These are phyloP conservation scores for Autographa gamma DNA, from an alignment of 2,888 invertebrate species.

Conservation along the genomic window DNA sequence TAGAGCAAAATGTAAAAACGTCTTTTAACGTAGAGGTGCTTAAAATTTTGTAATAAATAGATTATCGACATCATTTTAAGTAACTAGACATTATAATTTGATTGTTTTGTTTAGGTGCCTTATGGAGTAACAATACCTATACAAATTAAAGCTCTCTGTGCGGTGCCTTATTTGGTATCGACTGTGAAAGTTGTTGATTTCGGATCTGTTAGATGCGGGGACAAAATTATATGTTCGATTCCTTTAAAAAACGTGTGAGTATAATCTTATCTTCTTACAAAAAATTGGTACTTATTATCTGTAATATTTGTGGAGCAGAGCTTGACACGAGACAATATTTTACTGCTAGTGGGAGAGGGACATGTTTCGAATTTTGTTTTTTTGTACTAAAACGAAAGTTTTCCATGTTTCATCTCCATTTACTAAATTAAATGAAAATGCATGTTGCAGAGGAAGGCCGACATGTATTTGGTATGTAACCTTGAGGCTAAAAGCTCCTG, in stretches of 20 bases:
- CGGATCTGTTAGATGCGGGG: conserved; percentile 89
- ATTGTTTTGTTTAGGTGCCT: conserved; percentile 77
- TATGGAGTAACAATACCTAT: conserved; percentile 90
- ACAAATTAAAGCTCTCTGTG: conserved; percentile 87
- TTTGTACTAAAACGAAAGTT: not conserved
- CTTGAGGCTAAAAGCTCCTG: conserved; percentile 73
- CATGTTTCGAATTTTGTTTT: not conserved
- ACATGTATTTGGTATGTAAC: conserved; percentile 88
- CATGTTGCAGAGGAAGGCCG: conserved; percentile 85
- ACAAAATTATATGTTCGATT: conserved; percentile 87
- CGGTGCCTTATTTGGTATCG: conserved; percentile 87
- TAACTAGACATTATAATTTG: too few relatives aligned
- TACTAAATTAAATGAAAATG: not conserved
- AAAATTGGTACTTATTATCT: not conserved
- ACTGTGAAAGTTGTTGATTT: conserved; percentile 85
- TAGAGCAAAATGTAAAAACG: conserved; percentile 80
- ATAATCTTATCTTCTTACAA: conserved; percentile 1
- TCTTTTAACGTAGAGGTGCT: conserved; percentile 84
- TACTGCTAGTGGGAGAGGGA: not conserved
- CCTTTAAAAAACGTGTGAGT: conserved; percentile 89
- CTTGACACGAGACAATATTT: too few relatives aligned
- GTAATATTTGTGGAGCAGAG: too few relatives aligned
- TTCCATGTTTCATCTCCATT: not conserved
- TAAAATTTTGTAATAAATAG: too few relatives aligned
- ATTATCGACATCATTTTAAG: too few relatives aligned